A percentile compares a stretch with the other conserved stretches of the same genome.
Evolutionary conservation across 2,113 vertebrate species (phyloP).

Genomic region (Myiopsitta monachus): DNA sequence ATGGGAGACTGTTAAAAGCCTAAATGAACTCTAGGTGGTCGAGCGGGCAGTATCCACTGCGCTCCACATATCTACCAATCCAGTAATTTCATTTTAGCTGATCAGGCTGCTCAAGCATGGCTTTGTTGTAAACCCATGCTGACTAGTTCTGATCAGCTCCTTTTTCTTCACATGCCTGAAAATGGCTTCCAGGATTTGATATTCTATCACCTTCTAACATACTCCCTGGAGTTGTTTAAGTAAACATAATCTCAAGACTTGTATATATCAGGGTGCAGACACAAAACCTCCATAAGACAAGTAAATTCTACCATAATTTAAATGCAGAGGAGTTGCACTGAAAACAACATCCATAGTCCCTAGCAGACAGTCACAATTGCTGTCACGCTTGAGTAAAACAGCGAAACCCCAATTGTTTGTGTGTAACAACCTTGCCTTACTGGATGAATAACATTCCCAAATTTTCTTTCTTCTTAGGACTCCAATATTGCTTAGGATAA

Average conservation of each 20-base stretch:
- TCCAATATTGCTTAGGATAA: not conserved
- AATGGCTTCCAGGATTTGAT: not conserved
- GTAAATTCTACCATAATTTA: not conserved
- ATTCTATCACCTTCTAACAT: not conserved
- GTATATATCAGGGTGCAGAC: not conserved
- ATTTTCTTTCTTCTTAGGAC: not conserved
- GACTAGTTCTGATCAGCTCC: not conserved
- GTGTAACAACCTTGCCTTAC: not conserved
- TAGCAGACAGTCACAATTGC: not conserved
- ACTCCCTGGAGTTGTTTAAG: not conserved
- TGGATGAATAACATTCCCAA: not conserved
- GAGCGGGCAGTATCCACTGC: not conserved
- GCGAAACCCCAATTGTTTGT: not conserved
- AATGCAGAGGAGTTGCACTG: accelerated
- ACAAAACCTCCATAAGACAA: not conserved
- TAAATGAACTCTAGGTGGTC: not conserved
- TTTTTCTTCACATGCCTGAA: not conserved
- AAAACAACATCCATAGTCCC: not conserved
- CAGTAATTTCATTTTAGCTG: not conserved
- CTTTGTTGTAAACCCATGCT: not conserved
- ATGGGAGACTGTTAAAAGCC: not conserved
- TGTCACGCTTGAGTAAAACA: not conserved
- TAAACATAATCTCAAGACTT: not conserved
- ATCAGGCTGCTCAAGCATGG: not conserved
- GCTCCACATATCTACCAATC: not conserved